These are phyloP conservation scores for Cataglyphis hispanica DNA, from an alignment of 1,140 invertebrate species.

Conservation along the genomic window DNA sequence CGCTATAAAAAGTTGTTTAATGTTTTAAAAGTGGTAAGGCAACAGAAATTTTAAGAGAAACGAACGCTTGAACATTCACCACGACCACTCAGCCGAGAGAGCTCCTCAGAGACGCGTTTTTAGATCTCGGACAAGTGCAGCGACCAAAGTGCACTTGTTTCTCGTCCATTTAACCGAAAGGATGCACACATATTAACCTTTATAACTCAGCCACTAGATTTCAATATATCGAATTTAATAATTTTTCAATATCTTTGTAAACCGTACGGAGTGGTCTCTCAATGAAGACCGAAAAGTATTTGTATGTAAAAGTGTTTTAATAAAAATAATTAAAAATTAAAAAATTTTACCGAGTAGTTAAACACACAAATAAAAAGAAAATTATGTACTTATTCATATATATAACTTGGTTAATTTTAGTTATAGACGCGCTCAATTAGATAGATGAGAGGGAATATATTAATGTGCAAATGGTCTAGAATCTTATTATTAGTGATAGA, in stretches of 20 bases:
- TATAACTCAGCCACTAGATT: neutral
- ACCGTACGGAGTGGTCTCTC: neutral
- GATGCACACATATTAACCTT: slow-evolving; percentile 26
- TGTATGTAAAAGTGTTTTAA: neutral
- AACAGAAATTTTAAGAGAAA: slow-evolving; percentile 47
- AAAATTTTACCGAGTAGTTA: neutral
- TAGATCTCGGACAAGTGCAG: slow-evolving; percentile 29
- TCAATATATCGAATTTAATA: slow-evolving; percentile 7
- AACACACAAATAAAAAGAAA: neutral
- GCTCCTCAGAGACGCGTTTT: slow-evolving; percentile 51
- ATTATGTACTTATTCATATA: neutral
- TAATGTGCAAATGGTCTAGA: neutral
- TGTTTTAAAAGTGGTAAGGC: slow-evolving; percentile 15
- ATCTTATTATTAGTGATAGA: too few species aligned
- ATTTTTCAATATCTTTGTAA: neutral
- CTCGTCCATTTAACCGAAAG: slow-evolving; percentile 30
- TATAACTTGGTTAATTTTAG: neutral
- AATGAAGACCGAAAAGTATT: slow-evolving; percentile 18
- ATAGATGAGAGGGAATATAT: neutral
- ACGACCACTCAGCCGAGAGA: slow-evolving; percentile 33
- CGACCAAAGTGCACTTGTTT: slow-evolving; percentile 45
- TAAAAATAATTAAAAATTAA: neutral
- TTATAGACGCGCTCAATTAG: neutral
- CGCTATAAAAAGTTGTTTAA: neutral
- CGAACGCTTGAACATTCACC: slow-evolving; percentile 28